These are phyloP conservation scores for Schizotus pectinicornis DNA, from an alignment of 2,888 invertebrate species.

Conservation along the genomic window DNA sequence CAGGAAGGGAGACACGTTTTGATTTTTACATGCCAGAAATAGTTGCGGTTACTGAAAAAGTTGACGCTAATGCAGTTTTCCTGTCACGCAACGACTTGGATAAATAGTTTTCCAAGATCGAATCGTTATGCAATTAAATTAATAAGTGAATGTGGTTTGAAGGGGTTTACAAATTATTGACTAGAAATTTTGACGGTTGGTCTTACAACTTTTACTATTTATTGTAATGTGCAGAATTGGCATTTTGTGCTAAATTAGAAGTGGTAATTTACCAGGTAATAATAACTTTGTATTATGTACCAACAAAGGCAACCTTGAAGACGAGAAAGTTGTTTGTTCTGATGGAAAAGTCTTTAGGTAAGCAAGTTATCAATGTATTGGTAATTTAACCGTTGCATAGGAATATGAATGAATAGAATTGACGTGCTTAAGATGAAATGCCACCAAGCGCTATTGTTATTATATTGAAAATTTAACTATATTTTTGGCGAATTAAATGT, in stretches of 20 bases:
- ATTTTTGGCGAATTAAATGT: too few relatives aligned
- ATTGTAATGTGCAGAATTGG: conserved; percentile 1
- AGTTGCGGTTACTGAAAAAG: conserved; percentile 3
- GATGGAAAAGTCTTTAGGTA: too few relatives aligned
- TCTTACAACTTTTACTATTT: neutral
- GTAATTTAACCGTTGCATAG: too few relatives aligned
- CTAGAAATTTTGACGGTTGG: neutral
- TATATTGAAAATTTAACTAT: too few relatives aligned
- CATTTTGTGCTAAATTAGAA: neutral
- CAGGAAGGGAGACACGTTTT: conserved; percentile 4
- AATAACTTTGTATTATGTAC: too few relatives aligned
- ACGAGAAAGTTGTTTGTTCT: too few relatives aligned
- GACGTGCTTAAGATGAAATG: too few relatives aligned
- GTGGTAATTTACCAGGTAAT: too few relatives aligned
- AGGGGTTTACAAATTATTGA: neutral
- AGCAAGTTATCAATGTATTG: too few relatives aligned
- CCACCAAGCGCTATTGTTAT: too few relatives aligned
- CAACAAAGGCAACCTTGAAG: too few relatives aligned
- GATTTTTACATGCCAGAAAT: neutral
- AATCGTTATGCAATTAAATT: conserved; percentile 11
- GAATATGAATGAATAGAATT: too few relatives aligned
- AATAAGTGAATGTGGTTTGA: conserved; percentile 16
- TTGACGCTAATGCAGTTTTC: conserved; percentile 2
- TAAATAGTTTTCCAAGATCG: conserved; percentile 1
- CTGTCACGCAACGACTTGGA: conserved; percentile 4